These are phyloP conservation scores for Polyploca ridens DNA, from an alignment of 2,888 invertebrate species.

Conservation along the genomic window DNA sequence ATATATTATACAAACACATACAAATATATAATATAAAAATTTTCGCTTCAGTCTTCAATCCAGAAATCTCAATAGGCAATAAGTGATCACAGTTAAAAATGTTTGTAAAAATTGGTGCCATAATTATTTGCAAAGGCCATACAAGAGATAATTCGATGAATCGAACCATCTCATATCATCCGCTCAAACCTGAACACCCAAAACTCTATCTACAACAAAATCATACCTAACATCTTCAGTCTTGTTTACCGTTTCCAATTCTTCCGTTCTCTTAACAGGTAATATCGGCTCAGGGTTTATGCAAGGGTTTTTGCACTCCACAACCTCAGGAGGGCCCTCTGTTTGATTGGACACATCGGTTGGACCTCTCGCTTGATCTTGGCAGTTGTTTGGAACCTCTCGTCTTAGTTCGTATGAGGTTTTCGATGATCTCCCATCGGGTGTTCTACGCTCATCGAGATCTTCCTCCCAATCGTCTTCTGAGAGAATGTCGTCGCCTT, in stretches of 20 bases:
- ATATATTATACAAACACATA: slow-evolving; percentile 43
- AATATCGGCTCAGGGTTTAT: slow-evolving; percentile 48
- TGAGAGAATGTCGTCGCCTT: slow-evolving; percentile 69
- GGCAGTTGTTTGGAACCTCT: slow-evolving; percentile 26
- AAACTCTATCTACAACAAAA: slow-evolving; percentile 92
- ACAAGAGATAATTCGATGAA: slow-evolving; percentile 20
- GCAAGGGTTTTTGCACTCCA: slow-evolving; percentile 73
- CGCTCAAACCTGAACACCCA: slow-evolving; percentile 92
- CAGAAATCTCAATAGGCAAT: slow-evolving; percentile 82
- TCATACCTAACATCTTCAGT: slow-evolving; percentile 87
- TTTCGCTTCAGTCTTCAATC: slow-evolving; percentile 77
- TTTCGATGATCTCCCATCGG: slow-evolving; percentile 77
- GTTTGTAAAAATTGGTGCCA: slow-evolving; percentile 65
- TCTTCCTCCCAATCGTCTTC: slow-evolving; percentile 81
- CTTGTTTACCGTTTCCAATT: slow-evolving; percentile 64
- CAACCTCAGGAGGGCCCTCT: slow-evolving; percentile 36
- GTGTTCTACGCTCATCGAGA: slow-evolving; percentile 72
- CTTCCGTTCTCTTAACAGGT: slow-evolving; percentile 42
- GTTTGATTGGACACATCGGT: slow-evolving; percentile 15
- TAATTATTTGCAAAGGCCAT: slow-evolving; percentile 52
- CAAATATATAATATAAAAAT: slow-evolving; percentile 43
- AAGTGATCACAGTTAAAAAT: slow-evolving; percentile 70
- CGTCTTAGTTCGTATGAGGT: slow-evolving; percentile 72
- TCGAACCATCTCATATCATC: slow-evolving; percentile 23
- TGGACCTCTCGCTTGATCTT: background rate